Evolutionary conservation across 2,113 vertebrate genomes (phyloP).

Genomic region (Tautogolabrus adspersus): DNA sequence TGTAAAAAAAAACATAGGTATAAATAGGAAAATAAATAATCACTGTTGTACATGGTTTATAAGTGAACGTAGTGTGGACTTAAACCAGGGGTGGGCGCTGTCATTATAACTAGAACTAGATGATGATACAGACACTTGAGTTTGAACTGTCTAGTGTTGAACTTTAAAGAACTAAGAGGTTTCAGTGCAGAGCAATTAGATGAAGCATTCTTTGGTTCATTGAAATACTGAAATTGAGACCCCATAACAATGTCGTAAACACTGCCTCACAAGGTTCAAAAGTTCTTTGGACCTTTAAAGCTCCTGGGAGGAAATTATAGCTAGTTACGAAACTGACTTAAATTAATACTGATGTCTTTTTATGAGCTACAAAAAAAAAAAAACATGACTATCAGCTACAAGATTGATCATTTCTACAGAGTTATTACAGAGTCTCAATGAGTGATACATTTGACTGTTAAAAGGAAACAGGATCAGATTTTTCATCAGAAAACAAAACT

Average conservation of each 20-base stretch:
- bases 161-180: background rate
- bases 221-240: conserved; percentile 69
- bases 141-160: conserved; percentile 58
- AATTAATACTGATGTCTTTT: no score
- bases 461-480: no score
- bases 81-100: conserved; percentile 23
- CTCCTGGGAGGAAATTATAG: no score
- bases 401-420: no score
- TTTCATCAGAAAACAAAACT: no score
- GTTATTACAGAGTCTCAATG: no score
- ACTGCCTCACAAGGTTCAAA: conserved; percentile 56
- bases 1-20: conserved; percentile 45
- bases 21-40: conserved; percentile 81
- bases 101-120: conserved; percentile 23
- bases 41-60: conserved; percentile 52
- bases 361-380: no score
- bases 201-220: conserved; percentile 57
- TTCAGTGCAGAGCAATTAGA: conserved; percentile 29
- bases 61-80: conserved; percentile 71
- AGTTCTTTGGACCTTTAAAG: background rate
- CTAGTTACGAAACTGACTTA: no score
- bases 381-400: no score
- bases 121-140: conserved; percentile 26
- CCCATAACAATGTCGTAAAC: conserved; percentile 46
- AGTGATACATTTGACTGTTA: no score